These are phyloP conservation scores for Erinaceus europaeus DNA, from an alignment of 2,113 vertebrate species.

Conservation along the genomic window DNA sequence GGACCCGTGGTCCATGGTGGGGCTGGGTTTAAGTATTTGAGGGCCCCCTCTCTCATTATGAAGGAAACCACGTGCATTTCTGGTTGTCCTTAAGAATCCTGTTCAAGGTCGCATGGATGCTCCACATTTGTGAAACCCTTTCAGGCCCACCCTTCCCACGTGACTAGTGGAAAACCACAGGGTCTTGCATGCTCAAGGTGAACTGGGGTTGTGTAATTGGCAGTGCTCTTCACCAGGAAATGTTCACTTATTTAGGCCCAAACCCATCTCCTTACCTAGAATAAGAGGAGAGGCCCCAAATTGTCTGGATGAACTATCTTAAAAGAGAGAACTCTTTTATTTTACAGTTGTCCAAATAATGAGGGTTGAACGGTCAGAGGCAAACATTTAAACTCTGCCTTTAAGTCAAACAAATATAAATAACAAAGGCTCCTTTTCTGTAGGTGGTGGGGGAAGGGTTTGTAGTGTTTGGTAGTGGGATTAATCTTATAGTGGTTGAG, in stretches of 20 bases:
- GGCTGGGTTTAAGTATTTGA: background rate
- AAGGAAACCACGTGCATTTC: slow-evolving; percentile 38
- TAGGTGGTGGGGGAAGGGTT: too few relatives aligned
- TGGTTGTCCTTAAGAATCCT: slow-evolving; percentile 36
- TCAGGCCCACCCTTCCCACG: slow-evolving; percentile 34
- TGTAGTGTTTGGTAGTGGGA: too few relatives aligned
- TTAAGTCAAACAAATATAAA: background rate
- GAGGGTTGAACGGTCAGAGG: background rate
- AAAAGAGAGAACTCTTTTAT: background rate
- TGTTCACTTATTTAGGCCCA: background rate
- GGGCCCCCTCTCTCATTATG: slow-evolving; percentile 42
- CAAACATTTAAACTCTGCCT: background rate
- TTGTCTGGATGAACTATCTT: background rate
- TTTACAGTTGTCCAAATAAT: background rate
- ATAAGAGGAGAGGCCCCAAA: background rate
- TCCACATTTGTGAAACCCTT: slow-evolving; percentile 54
- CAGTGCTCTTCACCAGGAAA: background rate
- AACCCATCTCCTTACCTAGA: background rate
- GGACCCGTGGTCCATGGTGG: background rate
- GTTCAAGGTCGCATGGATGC: slow-evolving; percentile 61
- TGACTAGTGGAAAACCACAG: background rate
- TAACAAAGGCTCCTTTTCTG: background rate
- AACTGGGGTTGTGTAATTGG: background rate
- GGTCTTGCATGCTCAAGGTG: background rate
- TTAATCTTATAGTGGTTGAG: too few relatives aligned